Evolutionary conservation across 1,140 invertebrate genomes (phyloP), one percentile per base, ranked within the genome.

Genomic region (Eumeta japonica): DNA sequence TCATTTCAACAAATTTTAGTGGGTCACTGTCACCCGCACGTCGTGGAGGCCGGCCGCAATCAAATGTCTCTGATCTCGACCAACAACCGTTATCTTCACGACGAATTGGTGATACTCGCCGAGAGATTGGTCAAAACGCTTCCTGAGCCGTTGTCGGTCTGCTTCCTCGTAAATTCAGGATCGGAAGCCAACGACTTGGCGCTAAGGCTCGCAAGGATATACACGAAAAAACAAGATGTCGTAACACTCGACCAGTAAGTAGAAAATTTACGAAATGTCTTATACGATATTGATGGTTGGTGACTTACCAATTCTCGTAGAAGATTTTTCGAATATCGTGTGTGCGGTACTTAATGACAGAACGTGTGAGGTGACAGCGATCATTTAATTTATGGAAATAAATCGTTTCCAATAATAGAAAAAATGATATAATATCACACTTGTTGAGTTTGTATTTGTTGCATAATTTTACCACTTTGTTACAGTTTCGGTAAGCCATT

Each of bases 171-270:
- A 11, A 99, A 99, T 73, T 99, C 97, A 2, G 97, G 95, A n/a
- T 98, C 94, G 16, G 96, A 99, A 78, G 95, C 97, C 2, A 99
- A 99, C 76, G 97, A 99, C 76, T 77, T 99, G 45, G 97, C 97
- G 0, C 64, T 99, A 3, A 81, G 95, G 30, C 75, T 99, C 28
- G 92, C 95, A 1, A 80, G 88, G 39, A 83, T 91, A 29, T 88
- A 96, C 59, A 98, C 94, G 2, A 85, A 88, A 45, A 83, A 88
- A 32, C 83, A 86, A 50, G 94, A 99, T 61, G 81, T 97, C 20
- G 90, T 99, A 50, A 88, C 90, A 0, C 63, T 98, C 10, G 94
- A 99, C 63, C 92, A 97, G 96, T 98, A 83, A 92, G 92, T 87
- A 58, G 52, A 30, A n/a, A n/a, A n/a, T n/a, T n/a, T n/a, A n/a